Evolutionary conservation across 2,797 vertebrate species (phyloP).

Genomic region (Phrynocephalus guinanensis): DNA sequence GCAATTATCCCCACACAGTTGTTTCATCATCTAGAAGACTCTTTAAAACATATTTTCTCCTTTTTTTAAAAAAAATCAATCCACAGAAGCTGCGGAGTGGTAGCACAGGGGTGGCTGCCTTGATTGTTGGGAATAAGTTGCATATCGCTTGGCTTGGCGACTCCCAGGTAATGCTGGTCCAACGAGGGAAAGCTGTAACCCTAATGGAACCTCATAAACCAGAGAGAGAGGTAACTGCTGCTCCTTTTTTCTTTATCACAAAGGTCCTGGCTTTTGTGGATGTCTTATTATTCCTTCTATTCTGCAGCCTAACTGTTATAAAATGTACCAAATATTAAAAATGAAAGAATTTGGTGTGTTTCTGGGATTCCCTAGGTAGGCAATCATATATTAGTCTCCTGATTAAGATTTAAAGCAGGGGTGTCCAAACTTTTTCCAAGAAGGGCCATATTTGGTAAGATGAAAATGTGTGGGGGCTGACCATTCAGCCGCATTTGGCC

Average conservation of each 20-base stretch:
- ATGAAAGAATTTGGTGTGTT: not conserved
- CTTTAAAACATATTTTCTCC: not conserved
- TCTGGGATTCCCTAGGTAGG: not conserved
- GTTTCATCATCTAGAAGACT: not conserved
- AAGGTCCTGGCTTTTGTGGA: not conserved
- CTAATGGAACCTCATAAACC: constrained; percentile 97
- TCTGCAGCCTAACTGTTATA: not conserved
- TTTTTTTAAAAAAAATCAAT: constrained; percentile 1
- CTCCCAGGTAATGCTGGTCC: constrained; percentile 91
- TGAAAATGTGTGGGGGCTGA: no score
- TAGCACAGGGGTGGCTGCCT: constrained; percentile 86
- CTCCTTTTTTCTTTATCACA: not conserved
- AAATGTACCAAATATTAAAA: not conserved
- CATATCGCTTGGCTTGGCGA: constrained; percentile 94
- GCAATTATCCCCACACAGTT: constrained; percentile 10
- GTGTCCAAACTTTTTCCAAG: no score
- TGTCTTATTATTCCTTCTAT: not conserved
- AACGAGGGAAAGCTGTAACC: constrained; percentile 81
- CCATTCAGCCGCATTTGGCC: no score
- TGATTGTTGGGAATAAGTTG: constrained; percentile 83
- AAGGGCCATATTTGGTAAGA: no score
- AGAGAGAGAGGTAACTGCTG: constrained; percentile 87
- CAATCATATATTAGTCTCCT: not conserved
- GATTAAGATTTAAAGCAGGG: not conserved
- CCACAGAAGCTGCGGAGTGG: constrained; percentile 90